A percentile compares a stretch with the other conserved stretches of the same genome.
phyloP scores from a whole-genome alignment of 2,888 invertebrate genomes.

The Xanthorhoe spadicearia region DNA sequence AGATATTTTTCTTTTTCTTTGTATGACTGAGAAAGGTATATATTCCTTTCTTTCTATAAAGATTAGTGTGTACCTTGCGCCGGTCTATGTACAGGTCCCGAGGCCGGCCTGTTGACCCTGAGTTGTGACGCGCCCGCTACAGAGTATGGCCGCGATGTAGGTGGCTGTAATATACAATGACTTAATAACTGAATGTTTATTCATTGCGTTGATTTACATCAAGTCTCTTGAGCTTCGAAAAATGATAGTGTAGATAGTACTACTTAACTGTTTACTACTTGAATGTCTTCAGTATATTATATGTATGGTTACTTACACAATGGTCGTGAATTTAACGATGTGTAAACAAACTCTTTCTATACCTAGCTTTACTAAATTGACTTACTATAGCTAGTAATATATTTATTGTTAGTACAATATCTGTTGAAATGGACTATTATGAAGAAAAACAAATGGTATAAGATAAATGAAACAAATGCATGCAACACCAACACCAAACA shows the following conservation, averaged over 20 bases:
- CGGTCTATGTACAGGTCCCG: conserved; percentile 59
- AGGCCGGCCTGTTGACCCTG: conserved; percentile 62
- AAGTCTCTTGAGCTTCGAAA: too few relatives aligned
- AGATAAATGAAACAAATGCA: not conserved
- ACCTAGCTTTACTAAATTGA: not conserved
- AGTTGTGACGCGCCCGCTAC: conserved; percentile 66
- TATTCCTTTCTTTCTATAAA: too few relatives aligned
- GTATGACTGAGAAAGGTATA: too few relatives aligned
- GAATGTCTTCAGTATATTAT: too few relatives aligned
- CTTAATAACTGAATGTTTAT: too few relatives aligned
- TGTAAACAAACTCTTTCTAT: not conserved
- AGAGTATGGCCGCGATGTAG: conserved; percentile 67
- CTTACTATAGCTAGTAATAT: not conserved
- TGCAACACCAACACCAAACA: not conserved
- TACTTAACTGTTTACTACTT: too few relatives aligned
- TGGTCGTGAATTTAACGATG: too few relatives aligned
- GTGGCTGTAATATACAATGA: conserved; percentile 58
- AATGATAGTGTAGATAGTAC: too few relatives aligned
- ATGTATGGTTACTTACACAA: too few relatives aligned
- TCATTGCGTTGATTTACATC: too few relatives aligned
- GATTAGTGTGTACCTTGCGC: conserved; percentile 51
- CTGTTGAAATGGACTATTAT: not conserved
- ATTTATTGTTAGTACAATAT: not conserved
- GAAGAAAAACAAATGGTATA: not conserved
- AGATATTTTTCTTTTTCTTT: too few relatives aligned